Evolutionary conservation across 2,113 vertebrate genomes (phyloP), one percentile per base, ranked within the genome.

Genomic region (Barnardius zonarius): DNA sequence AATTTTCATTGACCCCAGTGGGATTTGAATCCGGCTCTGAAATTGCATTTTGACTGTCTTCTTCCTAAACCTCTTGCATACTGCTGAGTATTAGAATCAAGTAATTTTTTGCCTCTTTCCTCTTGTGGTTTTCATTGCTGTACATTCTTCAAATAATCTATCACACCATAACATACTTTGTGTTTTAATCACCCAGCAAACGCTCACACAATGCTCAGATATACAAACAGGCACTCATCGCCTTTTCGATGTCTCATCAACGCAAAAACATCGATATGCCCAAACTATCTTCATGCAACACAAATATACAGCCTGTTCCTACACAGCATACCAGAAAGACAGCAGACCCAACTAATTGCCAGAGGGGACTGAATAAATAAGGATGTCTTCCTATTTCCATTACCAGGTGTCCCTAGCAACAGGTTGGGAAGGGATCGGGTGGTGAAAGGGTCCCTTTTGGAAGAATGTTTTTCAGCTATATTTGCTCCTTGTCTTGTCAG

Each of bases 341-440:
- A 62, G 35, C 83, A 97, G 79, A 97, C 55, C 82, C 76, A 91
- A 57, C 82, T 90, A 67, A 83, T 44, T 85, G 57, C 69, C 62
- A 67, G 76, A 74, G 64, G 9, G 39, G 69, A 76, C 90, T 93
- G 93, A 97, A 97, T 96, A 94, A 96, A 90, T 79, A 82, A 93
- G 85, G 30, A 94, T 30, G 1, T 48, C 35, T 90, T 93, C 55
- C 63, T 64, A 17, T 37, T 87, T 77, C 70, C 52, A 69, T 78
- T 94, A 92, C 95, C 95, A 88, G 62, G 73, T 78, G 51, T 83
- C 73, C 78, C 49, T 79, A 46, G 55, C 2, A 11, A 63, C 0
- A 1, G 17, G 37, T 39, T 76, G 62, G 62, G 80, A 82, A 73
- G 19, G 48, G 49, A 54, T n/a, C 8, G 20, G 69, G 63, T 90